phyloP scores from a whole-genome alignment of 2,888 invertebrate genomes.

The Drosophila paucipuncta region DNA sequence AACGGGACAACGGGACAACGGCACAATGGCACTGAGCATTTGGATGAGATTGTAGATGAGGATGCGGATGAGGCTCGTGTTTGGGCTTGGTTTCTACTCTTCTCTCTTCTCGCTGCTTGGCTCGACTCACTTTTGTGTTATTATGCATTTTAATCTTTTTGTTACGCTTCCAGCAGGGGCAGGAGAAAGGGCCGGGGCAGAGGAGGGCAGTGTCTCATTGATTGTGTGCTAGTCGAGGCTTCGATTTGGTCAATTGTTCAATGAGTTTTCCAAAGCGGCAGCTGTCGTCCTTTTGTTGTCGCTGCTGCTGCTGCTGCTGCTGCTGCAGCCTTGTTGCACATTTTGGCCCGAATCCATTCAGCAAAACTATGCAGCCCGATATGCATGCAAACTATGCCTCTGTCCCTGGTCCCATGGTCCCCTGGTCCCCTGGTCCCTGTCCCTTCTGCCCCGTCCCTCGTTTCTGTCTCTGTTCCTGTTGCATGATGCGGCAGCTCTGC shows the following conservation, averaged over 20 bases:
- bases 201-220: constrained; percentile 39
- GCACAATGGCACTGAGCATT: constrained; percentile 31
- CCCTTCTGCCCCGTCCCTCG: background rate
- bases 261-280: constrained; percentile 71
- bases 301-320: constrained; percentile 5
- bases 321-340: constrained; percentile 44
- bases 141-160: constrained; percentile 73
- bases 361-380: constrained; percentile 58
- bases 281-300: constrained; percentile 67
- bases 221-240: constrained; percentile 56
- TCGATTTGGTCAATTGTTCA: constrained; percentile 79
- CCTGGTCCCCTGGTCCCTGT: background rate
- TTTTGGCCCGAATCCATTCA: constrained; percentile 64
- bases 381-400: constrained; percentile 46
- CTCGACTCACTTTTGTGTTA: constrained; percentile 41
- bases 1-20: constrained; percentile 29
- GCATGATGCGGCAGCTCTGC: constrained; percentile 40
- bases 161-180: constrained; percentile 50
- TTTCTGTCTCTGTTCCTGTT: constrained; percentile 4
- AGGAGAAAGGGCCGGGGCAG: background rate
- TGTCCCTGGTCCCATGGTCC: constrained; percentile 1
- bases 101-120: constrained; percentile 3
- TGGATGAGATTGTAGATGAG: constrained; percentile 4
- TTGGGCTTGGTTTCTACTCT: constrained; percentile 4
- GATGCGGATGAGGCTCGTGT: constrained; percentile 3